Conservation (phyloP, 2,888 invertebrate genomes). For the Celastrina argiolus region DNA sequence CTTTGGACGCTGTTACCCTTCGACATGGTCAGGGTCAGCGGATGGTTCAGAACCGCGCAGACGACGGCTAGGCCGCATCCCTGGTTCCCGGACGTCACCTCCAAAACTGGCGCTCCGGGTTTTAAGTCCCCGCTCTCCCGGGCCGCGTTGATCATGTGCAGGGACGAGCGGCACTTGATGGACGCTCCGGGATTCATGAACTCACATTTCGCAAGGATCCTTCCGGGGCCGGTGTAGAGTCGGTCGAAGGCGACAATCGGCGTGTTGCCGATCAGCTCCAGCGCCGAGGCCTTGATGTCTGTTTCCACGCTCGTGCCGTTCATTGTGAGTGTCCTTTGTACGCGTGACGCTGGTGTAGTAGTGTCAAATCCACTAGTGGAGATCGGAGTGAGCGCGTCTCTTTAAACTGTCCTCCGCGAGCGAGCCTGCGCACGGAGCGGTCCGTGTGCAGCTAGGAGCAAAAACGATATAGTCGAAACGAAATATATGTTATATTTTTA, state of each 20-base stretch:
- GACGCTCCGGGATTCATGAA: constrained; percentile 72
- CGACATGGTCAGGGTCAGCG: constrained; percentile 65
- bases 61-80: constrained; percentile 69
- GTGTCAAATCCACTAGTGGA: constrained; percentile 26
- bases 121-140: constrained; percentile 49
- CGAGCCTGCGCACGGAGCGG: constrained; percentile 19
- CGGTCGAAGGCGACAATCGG: constrained; percentile 68
- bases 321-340: constrained; percentile 33
- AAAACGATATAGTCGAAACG: constrained; percentile 12
- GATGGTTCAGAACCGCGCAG: constrained; percentile 63
- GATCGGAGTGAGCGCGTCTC: constrained; percentile 19
- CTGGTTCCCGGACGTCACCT: constrained; percentile 69
- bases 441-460: neutral
- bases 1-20: constrained; percentile 65
- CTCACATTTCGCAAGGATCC: constrained; percentile 68
- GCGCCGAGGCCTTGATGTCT: constrained; percentile 63
- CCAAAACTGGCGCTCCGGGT: constrained; percentile 57
- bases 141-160: constrained; percentile 60
- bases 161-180: constrained; percentile 63
- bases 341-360: constrained; percentile 25
- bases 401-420: constrained; percentile 26
- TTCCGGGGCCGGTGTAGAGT: constrained; percentile 59
- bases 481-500: neutral
- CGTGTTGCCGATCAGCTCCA: constrained; percentile 68
- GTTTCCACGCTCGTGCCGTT: constrained; percentile 36